A percentile compares a stretch with the other conserved stretches of the same genome.
Conservation (phyloP, 1,140 invertebrate species). For the Trachymyrmex cornetzi region DNA sequence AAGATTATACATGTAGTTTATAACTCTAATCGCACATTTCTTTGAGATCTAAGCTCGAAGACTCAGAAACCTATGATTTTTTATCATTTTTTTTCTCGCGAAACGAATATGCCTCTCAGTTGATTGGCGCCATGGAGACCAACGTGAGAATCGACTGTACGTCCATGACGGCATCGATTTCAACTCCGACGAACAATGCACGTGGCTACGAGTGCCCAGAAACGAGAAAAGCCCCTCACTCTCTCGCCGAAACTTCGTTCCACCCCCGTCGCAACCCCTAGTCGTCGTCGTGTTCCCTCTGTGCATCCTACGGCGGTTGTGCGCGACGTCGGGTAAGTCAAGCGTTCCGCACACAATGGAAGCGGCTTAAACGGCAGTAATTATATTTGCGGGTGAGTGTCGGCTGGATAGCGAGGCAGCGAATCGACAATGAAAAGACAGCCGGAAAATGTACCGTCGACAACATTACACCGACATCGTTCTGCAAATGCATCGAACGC, state of each 20-base stretch:
- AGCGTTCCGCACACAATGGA: constrained; percentile 84
- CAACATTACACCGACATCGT: background rate
- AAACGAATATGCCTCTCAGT: constrained; percentile 52
- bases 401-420: constrained; percentile 71
- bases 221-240: constrained; percentile 61
- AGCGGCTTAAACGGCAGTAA: constrained; percentile 85
- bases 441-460: constrained; percentile 27
- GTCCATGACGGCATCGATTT: constrained; percentile 73
- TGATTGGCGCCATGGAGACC: constrained; percentile 58
- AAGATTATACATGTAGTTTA: background rate
- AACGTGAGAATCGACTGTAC: constrained; percentile 72
- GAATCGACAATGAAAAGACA: constrained; percentile 61
- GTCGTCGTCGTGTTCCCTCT: constrained; percentile 59
- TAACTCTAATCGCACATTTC: background rate
- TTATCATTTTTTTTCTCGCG: constrained; percentile 21
- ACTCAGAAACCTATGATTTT: background rate
- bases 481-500: background rate
- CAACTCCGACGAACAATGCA: constrained; percentile 68
- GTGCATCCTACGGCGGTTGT: constrained; percentile 68
- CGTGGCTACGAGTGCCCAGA: constrained; percentile 72
- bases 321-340: constrained; percentile 83
- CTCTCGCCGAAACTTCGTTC: constrained; percentile 60
- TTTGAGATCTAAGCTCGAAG: background rate
- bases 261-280: constrained; percentile 34
- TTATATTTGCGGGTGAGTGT: constrained; percentile 86